phyloP scores from a whole-genome alignment of 2,113 vertebrate species.

The Asarcornis scutulata region DNA sequence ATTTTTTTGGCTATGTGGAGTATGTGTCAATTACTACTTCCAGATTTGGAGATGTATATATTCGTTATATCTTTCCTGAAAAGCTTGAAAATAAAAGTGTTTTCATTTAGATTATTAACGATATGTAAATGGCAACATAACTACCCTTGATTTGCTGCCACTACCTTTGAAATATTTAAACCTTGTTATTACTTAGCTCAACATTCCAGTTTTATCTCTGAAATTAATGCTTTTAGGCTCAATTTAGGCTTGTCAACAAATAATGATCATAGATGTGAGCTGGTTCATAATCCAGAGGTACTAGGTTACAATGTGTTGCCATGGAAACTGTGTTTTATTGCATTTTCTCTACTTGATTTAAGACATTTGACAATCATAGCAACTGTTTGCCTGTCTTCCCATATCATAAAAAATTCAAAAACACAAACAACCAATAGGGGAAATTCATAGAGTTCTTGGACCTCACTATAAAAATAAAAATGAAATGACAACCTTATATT shows the following conservation, averaged over 20 bases:
- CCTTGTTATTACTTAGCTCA: slow-evolving; percentile 69
- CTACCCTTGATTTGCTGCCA: slow-evolving; percentile 56
- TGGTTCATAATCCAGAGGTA: slow-evolving; percentile 81
- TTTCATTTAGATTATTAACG: slow-evolving; percentile 64
- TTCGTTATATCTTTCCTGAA: not conserved
- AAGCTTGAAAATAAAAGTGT: slow-evolving; percentile 36
- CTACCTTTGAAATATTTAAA: slow-evolving; percentile 63
- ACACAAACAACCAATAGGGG: slow-evolving; percentile 46
- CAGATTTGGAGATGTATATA: not conserved
- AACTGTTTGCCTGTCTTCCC: slow-evolving; percentile 77
- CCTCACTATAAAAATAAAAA: slow-evolving; percentile 59
- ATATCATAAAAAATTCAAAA: slow-evolving; percentile 75
- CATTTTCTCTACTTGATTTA: slow-evolving; percentile 78
- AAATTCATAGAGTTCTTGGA: slow-evolving; percentile 40
- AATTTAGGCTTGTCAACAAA: slow-evolving; percentile 82
- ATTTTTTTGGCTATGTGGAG: not conserved
- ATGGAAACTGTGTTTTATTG: slow-evolving; percentile 78
- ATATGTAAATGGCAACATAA: slow-evolving; percentile 55
- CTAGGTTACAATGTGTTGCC: slow-evolving; percentile 79
- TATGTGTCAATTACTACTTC: not conserved
- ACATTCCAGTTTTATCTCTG: slow-evolving; percentile 70
- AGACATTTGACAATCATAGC: slow-evolving; percentile 79
- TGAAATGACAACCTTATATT: slow-evolving; percentile 69
- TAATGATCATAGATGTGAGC: slow-evolving; percentile 81
- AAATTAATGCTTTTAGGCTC: slow-evolving; percentile 81